These are phyloP conservation scores for Tachysurus vachellii DNA, from an alignment of 2,113 vertebrate species.

Conservation along the genomic window DNA sequence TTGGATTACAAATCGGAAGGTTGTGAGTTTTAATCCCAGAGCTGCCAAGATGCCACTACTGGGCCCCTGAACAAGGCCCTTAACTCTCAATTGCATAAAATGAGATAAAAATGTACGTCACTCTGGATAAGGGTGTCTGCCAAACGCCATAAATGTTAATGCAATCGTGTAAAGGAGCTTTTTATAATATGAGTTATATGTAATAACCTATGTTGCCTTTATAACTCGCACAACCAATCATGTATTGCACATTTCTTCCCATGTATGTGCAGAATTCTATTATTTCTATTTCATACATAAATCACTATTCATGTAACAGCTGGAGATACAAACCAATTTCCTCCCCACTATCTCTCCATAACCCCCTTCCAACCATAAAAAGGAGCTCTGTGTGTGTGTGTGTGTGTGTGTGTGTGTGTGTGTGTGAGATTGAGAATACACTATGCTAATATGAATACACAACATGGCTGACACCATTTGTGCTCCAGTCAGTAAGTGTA, in stretches of 20 bases:
- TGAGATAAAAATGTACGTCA: too few species aligned
- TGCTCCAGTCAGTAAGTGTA: background rate
- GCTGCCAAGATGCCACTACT: background rate
- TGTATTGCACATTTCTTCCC: too few species aligned
- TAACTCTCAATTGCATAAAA: too few species aligned
- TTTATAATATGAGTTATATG: too few species aligned
- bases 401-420: background rate
- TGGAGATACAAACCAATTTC: background rate
- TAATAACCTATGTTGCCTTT: background rate
- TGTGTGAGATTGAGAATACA: background rate
- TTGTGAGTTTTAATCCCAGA: too few species aligned
- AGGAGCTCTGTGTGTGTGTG: too few species aligned
- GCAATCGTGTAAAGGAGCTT: too few species aligned
- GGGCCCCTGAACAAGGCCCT: too few species aligned
- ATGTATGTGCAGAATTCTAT: background rate
- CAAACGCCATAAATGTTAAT: too few species aligned
- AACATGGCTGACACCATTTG: background rate
- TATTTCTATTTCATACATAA: background rate
- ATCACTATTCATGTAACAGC: background rate
- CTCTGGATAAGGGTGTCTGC: too few species aligned
- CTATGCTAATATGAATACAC: background rate
- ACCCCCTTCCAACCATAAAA: background rate
- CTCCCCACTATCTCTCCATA: background rate
- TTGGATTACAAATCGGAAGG: too few species aligned
- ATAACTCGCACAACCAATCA: background rate